Evolutionary conservation across 1,140 invertebrate genomes (phyloP).

Genomic region (Phymastichus coffea): DNA sequence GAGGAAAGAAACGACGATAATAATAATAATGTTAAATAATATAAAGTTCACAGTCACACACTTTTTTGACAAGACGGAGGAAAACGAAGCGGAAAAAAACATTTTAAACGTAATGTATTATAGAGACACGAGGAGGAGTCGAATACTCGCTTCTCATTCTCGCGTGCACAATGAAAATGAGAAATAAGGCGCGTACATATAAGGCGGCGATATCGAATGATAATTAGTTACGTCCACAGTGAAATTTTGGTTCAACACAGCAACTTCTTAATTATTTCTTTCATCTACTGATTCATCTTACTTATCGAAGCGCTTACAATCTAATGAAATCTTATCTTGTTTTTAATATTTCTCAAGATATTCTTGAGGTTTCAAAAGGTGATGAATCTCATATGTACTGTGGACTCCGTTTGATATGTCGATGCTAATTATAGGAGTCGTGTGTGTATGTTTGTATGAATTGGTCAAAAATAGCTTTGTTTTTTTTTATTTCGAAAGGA

Average conservation of each 20-base stretch:
- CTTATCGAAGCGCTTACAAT: conserved; percentile 4
- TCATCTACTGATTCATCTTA: background rate
- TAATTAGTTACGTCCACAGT: conserved; percentile 21
- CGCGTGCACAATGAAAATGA: conserved; percentile 8
- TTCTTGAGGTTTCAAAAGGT: conserved; percentile 22
- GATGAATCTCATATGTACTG: background rate
- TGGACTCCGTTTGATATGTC: conserved; percentile 26
- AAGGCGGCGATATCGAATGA: conserved; percentile 21
- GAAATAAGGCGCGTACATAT: conserved; percentile 25
- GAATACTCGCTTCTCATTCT: background rate
- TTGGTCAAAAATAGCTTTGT: conserved; percentile 26
- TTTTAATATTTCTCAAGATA: conserved; percentile 21
- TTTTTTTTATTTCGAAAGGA: conserved; percentile 9
- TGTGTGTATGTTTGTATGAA: no score
- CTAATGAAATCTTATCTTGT: no score
- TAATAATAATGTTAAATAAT: conserved; percentile 23
- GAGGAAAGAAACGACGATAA: conserved; percentile 35
- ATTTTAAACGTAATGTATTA: conserved; percentile 11
- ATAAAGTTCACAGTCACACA: conserved; percentile 11
- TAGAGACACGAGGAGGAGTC: conserved; percentile 23
- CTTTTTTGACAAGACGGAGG: no score
- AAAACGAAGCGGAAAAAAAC: conserved; percentile 23
- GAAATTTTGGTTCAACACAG: conserved; percentile 31
- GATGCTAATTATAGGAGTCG: conserved; percentile 16
- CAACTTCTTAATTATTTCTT: background rate